Evolutionary conservation across 2,888 invertebrate species (phyloP).

Genomic region (Listrodromus nycthemerus): DNA sequence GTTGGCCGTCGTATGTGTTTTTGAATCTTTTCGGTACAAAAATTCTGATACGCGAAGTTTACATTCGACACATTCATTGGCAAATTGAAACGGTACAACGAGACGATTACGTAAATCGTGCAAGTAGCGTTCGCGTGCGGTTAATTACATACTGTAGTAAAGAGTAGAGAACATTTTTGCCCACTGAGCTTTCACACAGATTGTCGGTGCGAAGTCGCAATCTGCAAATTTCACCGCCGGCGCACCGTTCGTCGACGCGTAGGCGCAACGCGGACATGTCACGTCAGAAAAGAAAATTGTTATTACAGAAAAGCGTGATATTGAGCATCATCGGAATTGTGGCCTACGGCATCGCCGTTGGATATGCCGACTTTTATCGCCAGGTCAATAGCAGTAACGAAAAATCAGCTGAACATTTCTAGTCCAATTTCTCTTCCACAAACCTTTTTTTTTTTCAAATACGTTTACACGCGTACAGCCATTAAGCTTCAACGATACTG

Average conservation of each 20-base stretch:
- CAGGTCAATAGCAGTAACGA: conserved; percentile 48
- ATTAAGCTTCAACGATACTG: neutral
- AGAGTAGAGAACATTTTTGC: conserved; percentile 4
- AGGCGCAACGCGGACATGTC: conserved; percentile 36
- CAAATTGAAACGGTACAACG: neutral
- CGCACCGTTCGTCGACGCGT: neutral
- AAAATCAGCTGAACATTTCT: neutral
- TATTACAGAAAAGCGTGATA: conserved; percentile 70
- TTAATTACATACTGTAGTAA: conserved; percentile 24
- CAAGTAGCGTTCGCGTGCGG: conserved; percentile 24
- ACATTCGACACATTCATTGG: neutral
- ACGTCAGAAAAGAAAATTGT: conserved; percentile 66
- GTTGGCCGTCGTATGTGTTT: neutral
- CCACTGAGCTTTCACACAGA: neutral
- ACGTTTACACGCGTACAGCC: neutral
- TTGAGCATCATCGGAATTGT: conserved; percentile 69
- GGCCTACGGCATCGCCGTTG: conserved; percentile 70
- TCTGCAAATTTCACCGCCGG: neutral
- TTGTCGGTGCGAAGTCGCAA: neutral
- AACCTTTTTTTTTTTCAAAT: neutral
- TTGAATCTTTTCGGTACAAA: neutral
- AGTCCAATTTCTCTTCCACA: neutral
- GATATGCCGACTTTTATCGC: conserved; percentile 70
- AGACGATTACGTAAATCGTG: neutral
- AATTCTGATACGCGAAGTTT: conserved; percentile 7